Evolutionary conservation across 2,888 invertebrate species (phyloP), one percentile per base, ranked within the genome.

Genomic region (Toxonevra muliebris): DNA sequence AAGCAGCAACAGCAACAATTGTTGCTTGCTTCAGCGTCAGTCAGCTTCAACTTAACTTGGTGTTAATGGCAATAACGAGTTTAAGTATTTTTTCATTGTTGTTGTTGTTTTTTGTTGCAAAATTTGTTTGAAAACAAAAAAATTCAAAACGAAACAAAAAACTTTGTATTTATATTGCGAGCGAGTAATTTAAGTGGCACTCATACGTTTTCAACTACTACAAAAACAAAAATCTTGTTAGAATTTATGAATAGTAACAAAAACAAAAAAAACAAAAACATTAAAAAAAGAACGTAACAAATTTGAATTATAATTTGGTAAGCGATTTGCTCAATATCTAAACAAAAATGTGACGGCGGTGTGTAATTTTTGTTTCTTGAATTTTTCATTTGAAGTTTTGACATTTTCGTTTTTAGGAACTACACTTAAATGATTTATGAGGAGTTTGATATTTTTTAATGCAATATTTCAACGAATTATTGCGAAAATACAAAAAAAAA

Each of bases 41-140:
- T 67, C 68, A 63, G 59, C 30, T 69, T 68, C 65, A 71, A 71
- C 68, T 58, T 69, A 69, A 65, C 61, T 69, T 48, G 30, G 65
- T 68, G 68, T 70, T 71, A 72, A 73, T 69, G 74, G 69, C 69
- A 74, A 73, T 73, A 73, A 74, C 75, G 68, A 75, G 75, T 75
- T 75, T 71, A 62, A 64, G 60, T 75, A 77, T 75, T 73, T 45
- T 50, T 17, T 60, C 30, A 53, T 20, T 75, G 78, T 76, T 75
- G 74, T 74, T 76, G 30, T n/a, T n/a, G 30, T 30, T 30, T 30
- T 30, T 30, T 2, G 2, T 30, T 7, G 7, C 2, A 30, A 30
- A 30, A 30, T 30, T 30, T 30, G 30, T 30, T 30, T 30, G 3
- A 30, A 30, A 7, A 30, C 30, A 30, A 7, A 30, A 30, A 30